A percentile compares a stretch with the other conserved stretches of the same genome.
These are phyloP conservation scores for Cordylochernes scorpioides DNA, from an alignment of 2,888 invertebrate genomes.

Conservation along the genomic window DNA sequence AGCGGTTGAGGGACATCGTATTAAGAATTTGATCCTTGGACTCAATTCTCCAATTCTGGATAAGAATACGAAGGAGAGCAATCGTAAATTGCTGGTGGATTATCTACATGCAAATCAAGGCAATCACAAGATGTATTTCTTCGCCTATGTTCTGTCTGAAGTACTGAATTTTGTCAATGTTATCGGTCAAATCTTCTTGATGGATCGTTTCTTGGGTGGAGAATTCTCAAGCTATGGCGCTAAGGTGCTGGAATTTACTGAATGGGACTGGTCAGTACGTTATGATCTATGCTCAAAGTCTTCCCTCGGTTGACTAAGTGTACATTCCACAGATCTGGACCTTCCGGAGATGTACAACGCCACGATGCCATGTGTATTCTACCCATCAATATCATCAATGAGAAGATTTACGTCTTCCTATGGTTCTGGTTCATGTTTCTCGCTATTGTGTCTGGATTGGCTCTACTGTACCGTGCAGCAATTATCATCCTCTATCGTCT, in stretches of 20 bases:
- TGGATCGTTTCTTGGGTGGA: slow-evolving; percentile 16
- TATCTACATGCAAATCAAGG: slow-evolving; percentile 37
- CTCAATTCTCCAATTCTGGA: slow-evolving; percentile 13
- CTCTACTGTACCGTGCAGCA: slow-evolving; percentile 43
- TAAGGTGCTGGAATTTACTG: slow-evolving; percentile 24
- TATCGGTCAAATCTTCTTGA: slow-evolving; percentile 15
- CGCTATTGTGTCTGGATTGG: slow-evolving; percentile 43
- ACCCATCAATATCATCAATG: slow-evolving; percentile 69
- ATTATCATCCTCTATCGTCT: slow-evolving; percentile 41
- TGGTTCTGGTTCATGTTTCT: slow-evolving; percentile 38
- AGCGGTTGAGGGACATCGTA: slow-evolving; percentile 16
- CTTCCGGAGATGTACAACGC: slow-evolving; percentile 56
- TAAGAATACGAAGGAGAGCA: slow-evolving; percentile 2
- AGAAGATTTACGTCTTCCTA: slow-evolving; percentile 38
- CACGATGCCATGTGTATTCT: slow-evolving; percentile 64
- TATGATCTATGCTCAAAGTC: slow-evolving; percentile 27
- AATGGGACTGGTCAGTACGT: slow-evolving; percentile 14
- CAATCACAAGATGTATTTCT: slow-evolving; percentile 43
- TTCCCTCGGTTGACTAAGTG: slow-evolving; percentile 75
- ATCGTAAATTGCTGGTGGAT: slow-evolving; percentile 30
- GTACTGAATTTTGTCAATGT: slow-evolving; percentile 15
- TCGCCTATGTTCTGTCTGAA: slow-evolving; percentile 12
- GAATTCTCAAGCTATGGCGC: slow-evolving; percentile 15
- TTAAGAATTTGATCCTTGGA: slow-evolving; percentile 15
- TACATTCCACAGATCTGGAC: slow-evolving; percentile 63